These are phyloP conservation scores for Drosophila sulfurigaster DNA, from an alignment of 1,140 invertebrate genomes.

Conservation along the genomic window DNA sequence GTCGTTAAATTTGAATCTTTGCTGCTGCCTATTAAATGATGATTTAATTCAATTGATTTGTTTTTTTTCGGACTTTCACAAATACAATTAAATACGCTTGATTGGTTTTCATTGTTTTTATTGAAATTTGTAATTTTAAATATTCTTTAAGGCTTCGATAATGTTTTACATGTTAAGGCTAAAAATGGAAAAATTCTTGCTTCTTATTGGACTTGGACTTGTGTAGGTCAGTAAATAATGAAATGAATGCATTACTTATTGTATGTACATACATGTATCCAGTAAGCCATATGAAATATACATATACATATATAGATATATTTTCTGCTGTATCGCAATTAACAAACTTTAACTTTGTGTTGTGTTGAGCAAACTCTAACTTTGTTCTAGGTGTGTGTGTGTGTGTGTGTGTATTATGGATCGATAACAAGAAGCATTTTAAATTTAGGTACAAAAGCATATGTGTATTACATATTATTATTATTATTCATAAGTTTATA, in stretches of 20 bases:
- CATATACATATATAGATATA: conserved; percentile 32
- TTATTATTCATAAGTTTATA: conserved; percentile 41
- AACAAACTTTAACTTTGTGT: conserved; percentile 59
- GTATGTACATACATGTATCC: conserved; percentile 13
- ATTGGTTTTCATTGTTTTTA: conserved; percentile 56
- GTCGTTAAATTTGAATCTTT: not conserved
- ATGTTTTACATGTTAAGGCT: conserved; percentile 74
- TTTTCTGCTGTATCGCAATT: conserved; percentile 18
- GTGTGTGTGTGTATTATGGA: conserved; percentile 36
- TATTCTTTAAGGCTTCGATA: conserved; percentile 78
- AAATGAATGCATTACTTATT: conserved; percentile 23
- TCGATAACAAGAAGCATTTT: conserved; percentile 66
- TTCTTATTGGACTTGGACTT: conserved; percentile 60
- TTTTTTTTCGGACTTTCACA: not conserved
- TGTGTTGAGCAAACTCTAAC: conserved; percentile 54
- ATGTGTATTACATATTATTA: conserved; percentile 50
- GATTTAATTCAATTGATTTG: not conserved
- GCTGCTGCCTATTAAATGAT: not conserved
- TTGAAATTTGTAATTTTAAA: conserved; percentile 77
- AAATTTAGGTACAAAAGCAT: conserved; percentile 82
- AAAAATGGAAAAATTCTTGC: conserved; percentile 71
- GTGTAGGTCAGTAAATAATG: conserved; percentile 34
- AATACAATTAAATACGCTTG: conserved; percentile 2
- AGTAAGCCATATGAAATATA: conserved; percentile 21
- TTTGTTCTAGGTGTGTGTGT: conserved; percentile 39